A percentile compares a stretch with the other conserved stretches of the same genome.
These are phyloP conservation scores for Chrysocyon brachyurus DNA, from an alignment of 2,797 vertebrate species.

Conservation along the genomic window DNA sequence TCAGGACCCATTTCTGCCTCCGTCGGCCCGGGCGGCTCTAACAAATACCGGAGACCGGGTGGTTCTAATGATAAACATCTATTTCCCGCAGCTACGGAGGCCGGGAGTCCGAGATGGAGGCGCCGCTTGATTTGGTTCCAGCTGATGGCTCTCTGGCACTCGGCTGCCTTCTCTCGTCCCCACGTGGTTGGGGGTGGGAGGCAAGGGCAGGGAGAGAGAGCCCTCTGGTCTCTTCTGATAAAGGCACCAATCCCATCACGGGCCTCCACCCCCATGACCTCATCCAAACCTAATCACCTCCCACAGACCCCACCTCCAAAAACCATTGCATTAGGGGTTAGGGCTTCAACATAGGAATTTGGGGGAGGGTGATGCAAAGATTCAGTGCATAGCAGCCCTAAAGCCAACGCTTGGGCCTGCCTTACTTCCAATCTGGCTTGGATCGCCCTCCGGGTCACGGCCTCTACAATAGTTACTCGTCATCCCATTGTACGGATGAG, in stretches of 20 bases:
- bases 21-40: not conserved
- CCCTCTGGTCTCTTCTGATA: not conserved
- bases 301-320: not conserved
- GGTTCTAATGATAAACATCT: not conserved
- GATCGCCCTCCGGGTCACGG: not conserved
- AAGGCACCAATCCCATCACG: rapidly evolving
- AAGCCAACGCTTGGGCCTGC: not conserved
- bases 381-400: not conserved
- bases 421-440: not conserved
- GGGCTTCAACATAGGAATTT: rapidly evolving
- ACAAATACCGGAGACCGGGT: too few species aligned
- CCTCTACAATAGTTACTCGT: rapidly evolving
- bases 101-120: not conserved
- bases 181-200: rapidly evolving
- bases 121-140: not conserved
- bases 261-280: not conserved
- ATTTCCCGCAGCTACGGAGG: not conserved
- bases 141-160: too few species aligned
- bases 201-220: not conserved
- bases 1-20: not conserved
- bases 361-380: too few species aligned
- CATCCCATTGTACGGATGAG: not conserved
- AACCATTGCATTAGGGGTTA: not conserved
- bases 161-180: not conserved
- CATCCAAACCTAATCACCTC: not conserved